Evolutionary conservation across 2,113 vertebrate genomes (phyloP).

Genomic region (Ranitomeya variabilis): DNA sequence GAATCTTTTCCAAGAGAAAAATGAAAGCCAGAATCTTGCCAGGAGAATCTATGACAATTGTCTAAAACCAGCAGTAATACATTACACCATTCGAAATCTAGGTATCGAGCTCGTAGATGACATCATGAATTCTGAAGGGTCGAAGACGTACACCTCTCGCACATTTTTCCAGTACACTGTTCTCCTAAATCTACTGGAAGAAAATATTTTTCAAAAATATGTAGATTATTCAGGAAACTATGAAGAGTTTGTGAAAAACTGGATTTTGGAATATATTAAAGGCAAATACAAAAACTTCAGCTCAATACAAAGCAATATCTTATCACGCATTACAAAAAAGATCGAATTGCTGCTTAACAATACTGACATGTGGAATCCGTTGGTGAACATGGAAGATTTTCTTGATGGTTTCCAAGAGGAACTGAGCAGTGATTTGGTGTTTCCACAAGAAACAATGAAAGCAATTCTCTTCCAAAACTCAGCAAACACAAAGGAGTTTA

Average conservation of each 20-base stretch:
- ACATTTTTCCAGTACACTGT: constrained; percentile 54
- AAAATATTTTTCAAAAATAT: constrained; percentile 33
- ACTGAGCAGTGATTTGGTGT: constrained; percentile 32
- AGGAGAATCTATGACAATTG: constrained; percentile 47
- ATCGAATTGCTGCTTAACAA: not conserved
- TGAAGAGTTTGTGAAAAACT: constrained; percentile 59
- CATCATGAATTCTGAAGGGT: not conserved
- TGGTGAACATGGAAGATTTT: constrained; percentile 43
- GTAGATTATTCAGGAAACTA: constrained; percentile 35
- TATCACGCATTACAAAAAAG: not conserved
- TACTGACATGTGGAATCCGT: not conserved
- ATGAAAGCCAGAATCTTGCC: constrained; percentile 23
- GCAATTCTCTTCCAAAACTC: constrained; percentile 45
- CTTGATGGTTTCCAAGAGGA: constrained; percentile 39
- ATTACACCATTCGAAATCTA: not conserved
- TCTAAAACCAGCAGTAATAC: constrained; percentile 50
- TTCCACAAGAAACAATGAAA: constrained; percentile 34
- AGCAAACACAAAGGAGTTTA: constrained; percentile 19
- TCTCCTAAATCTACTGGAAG: constrained; percentile 49
- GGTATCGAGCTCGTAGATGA: constrained; percentile 42
- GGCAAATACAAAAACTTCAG: constrained; percentile 19
- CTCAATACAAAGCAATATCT: not conserved
- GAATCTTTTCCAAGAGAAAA: constrained; percentile 37
- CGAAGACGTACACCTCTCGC: not conserved
- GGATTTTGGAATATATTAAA: constrained; percentile 26